Percentiles rank a stretch among this genome's conserved stretches.
phyloP scores from a whole-genome alignment of 2,113 vertebrate species.

The Acinonyx jubatus region DNA sequence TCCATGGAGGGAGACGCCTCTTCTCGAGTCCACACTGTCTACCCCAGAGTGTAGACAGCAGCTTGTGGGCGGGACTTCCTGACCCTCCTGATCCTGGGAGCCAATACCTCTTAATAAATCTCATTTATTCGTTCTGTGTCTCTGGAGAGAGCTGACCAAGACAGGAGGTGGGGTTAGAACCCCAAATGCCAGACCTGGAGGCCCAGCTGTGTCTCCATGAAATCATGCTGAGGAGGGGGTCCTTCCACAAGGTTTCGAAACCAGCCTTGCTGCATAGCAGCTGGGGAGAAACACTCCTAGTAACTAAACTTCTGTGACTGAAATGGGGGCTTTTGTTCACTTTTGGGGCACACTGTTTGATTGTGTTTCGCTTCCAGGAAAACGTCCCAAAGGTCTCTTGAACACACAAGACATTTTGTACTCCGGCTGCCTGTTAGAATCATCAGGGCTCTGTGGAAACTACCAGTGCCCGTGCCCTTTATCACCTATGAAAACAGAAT shows the following conservation, averaged over 20 bases:
- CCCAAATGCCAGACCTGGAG: neutral
- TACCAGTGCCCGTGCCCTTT: fast-evolving
- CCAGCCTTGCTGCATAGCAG: fast-evolving
- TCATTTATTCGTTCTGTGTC: neutral
- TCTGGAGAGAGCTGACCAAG: neutral
- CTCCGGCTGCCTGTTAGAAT: no score
- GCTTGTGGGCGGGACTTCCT: fast-evolving
- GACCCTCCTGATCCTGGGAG: fast-evolving
- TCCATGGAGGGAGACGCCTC: fast-evolving
- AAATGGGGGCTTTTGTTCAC: fast-evolving
- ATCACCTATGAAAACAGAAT: neutral
- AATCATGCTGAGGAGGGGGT: fast-evolving
- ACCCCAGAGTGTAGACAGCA: neutral
- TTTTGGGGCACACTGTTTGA: neutral
- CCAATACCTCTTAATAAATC: neutral
- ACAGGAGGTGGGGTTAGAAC: neutral
- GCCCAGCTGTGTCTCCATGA: fast-evolving
- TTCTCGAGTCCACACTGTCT: fast-evolving
- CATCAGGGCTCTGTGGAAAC: neutral
- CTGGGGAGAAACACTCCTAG: fast-evolving
- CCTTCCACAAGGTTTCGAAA: fast-evolving
- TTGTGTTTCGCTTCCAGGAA: neutral
- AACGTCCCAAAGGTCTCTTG: neutral
- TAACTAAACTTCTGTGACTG: neutral
- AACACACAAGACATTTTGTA: no score